Conservation (phyloP, 2,888 invertebrate species). For the Agriopis leucophaearia region DNA sequence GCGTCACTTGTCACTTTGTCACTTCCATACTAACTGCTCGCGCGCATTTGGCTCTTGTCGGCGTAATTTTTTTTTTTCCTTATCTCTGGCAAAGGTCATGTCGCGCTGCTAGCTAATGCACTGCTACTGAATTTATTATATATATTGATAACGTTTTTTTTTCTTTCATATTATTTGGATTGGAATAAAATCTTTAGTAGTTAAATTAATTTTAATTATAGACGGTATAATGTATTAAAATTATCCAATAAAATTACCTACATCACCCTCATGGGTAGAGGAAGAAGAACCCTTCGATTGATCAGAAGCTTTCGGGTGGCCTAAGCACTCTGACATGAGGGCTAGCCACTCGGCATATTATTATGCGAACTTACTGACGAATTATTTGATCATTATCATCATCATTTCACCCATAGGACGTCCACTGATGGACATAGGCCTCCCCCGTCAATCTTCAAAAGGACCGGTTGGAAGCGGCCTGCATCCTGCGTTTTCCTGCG, state of each 20-base stretch:
- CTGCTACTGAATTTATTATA: constrained; percentile 46
- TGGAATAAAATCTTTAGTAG: constrained; percentile 29
- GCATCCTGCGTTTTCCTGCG: no score
- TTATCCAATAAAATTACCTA: neutral
- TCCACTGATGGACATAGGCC: no score
- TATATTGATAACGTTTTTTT: constrained; percentile 35
- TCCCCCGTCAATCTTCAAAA: no score
- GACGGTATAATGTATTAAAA: neutral
- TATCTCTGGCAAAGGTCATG: constrained; percentile 44
- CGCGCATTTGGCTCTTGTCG: constrained; percentile 56
- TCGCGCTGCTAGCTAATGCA: constrained; percentile 39
- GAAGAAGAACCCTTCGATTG: no score
- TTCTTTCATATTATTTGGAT: constrained; percentile 25
- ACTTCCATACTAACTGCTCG: constrained; percentile 73
- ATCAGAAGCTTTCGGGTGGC: no score
- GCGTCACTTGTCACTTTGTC: constrained; percentile 77
- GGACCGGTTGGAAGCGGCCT: no score
- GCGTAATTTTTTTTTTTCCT: constrained; percentile 34
- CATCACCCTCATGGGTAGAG: no score
- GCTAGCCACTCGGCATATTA: no score
- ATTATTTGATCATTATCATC: no score
- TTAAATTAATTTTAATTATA: constrained; percentile 26
- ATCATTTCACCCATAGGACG: no score
- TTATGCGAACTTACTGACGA: no score
- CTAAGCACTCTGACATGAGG: no score